Base-by-base conservation (phyloP, 2,888 invertebrate species). In the Caenorhabditis sulstoni region DNA sequence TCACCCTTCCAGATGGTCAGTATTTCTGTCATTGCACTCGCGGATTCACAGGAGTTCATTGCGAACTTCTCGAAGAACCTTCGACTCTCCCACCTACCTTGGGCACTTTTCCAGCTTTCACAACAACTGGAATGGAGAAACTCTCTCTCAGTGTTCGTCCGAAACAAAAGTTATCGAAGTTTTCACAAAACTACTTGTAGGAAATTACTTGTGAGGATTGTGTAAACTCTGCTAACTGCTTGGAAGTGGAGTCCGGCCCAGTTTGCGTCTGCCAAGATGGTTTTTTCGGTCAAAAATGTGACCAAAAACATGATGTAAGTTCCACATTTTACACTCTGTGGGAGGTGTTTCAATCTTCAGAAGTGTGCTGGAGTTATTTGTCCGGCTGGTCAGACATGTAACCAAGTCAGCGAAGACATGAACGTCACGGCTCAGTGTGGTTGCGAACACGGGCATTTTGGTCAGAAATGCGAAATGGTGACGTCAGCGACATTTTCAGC, bases 401-500 rank as follows among this genome's bases (percentile, higher is more conserved):
- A 61, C 14, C 75, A 71, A 39, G 49, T 83, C 0, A 52, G 22
- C 9, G 70, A 45, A 4, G 53, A 67, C 12, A 53, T 57, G 8
- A 68, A 76, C 16, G 41, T 68, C 2, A 71, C 73, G 39, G 74
- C 81, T n/a, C 45, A 50, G 16, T 84, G 84, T 62, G 66, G 65
- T 0, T 84, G 84, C 66, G 64, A 74, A 22, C 67, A 73, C n/a
- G 84, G 84, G 1, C 74, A 50, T 16, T 71, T 50, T 11, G 88
- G 88, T 0, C 68, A 74, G 8, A 62, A 67, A 7, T 88, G 88
- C 62, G 77, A 81, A 16, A 57, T 77, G 37, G 70, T 62, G 1
- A 81, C 84, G 5, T 79, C 85, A 0, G 86, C 83, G 2, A 82
- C 86, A 7, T 88, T 88, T 65, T 67, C 79, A 0, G 68, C 77